Evolutionary conservation across 2,888 invertebrate genomes (phyloP).

Genomic region (Drosophila silvestris): DNA sequence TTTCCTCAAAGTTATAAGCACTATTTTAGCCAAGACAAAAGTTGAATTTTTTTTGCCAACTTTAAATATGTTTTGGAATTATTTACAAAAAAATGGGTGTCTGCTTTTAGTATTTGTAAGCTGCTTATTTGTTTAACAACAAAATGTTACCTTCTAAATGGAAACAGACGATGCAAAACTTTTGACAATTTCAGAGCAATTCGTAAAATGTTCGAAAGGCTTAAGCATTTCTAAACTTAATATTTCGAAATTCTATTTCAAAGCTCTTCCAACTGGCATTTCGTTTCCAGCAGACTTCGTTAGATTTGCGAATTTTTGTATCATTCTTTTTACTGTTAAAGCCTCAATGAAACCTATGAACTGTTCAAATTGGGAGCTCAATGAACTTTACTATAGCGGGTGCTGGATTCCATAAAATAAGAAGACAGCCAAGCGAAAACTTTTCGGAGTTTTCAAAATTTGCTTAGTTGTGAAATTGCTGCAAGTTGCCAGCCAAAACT

Average conservation of each 20-base stretch:
- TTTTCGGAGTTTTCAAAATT: background rate
- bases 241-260: background rate
- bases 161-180: background rate
- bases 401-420: too few species aligned
- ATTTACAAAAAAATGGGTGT: background rate
- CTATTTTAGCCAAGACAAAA: background rate
- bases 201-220: background rate
- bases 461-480: background rate
- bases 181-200: background rate
- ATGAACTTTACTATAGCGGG: background rate
- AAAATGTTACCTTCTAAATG: background rate
- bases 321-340: conserved; percentile 1
- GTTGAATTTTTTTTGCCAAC: background rate
- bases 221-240: background rate
- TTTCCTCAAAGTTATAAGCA: background rate
- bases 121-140: background rate
- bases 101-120: background rate
- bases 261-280: background rate
- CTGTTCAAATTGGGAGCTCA: background rate
- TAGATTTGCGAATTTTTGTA: background rate
- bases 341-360: background rate
- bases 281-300: background rate
- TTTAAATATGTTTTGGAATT: background rate
- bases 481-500: background rate
- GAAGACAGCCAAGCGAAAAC: background rate